Evolutionary conservation across 2,888 invertebrate genomes (phyloP).

Genomic region (Phragmatobia fuliginosa): DNA sequence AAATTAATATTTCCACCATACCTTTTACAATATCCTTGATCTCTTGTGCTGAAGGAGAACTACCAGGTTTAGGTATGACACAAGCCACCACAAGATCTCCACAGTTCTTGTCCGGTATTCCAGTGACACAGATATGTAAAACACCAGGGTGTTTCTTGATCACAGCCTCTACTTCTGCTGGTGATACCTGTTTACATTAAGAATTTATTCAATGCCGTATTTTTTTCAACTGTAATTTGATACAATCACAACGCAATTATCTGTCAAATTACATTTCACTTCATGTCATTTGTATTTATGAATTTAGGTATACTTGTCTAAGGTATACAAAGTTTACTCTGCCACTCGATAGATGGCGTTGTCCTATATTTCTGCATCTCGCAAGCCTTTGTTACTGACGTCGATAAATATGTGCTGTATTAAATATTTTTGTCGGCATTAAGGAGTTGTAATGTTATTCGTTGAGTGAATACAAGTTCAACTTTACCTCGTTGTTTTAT

Average conservation of each 20-base stretch:
- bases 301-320: too few relatives aligned
- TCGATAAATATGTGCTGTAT: too few relatives aligned
- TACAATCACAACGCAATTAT: not conserved
- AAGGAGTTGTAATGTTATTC: too few relatives aligned
- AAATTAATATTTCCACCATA: slow-evolving; percentile 25
- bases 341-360: too few relatives aligned
- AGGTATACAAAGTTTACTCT: too few relatives aligned
- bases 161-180: slow-evolving; percentile 54
- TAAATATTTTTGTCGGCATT: too few relatives aligned
- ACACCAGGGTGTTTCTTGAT: slow-evolving; percentile 66
- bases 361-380: too few relatives aligned
- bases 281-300: too few relatives aligned
- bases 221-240: too few relatives aligned
- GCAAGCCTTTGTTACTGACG: too few relatives aligned
- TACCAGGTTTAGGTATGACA: slow-evolving; percentile 53
- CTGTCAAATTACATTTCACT: not conserved
- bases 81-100: slow-evolving; percentile 70
- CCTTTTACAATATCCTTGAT: slow-evolving; percentile 69
- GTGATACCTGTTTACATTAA: slow-evolving; percentile 52
- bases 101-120: slow-evolving; percentile 58
- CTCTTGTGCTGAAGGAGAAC: slow-evolving; percentile 58
- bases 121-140: slow-evolving; percentile 63
- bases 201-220: not conserved
- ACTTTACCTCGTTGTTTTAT: too few relatives aligned
- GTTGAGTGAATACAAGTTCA: too few relatives aligned